Conservation (phyloP, 2,888 invertebrate genomes). For the Kryphioiulus occultus region DNA sequence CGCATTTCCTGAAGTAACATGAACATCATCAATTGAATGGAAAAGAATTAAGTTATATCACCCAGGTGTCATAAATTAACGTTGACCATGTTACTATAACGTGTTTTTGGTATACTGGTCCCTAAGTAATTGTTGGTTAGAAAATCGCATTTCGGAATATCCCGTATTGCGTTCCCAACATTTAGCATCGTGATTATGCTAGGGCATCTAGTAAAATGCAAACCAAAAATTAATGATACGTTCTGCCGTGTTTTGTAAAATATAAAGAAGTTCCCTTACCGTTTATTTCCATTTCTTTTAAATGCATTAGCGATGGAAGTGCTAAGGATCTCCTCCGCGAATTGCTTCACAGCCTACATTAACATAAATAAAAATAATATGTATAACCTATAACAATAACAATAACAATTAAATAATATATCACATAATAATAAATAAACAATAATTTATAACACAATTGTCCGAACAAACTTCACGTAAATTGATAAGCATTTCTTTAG, state of each 20-base stretch:
- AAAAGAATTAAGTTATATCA: constrained; percentile 28
- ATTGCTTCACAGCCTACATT: constrained; percentile 47
- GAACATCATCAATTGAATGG: not conserved
- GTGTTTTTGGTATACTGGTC: not conserved
- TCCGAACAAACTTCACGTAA: too few relatives aligned
- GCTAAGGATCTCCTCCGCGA: constrained; percentile 47
- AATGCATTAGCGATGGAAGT: constrained; percentile 7
- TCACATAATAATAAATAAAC: too few relatives aligned
- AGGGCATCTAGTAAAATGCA: constrained; percentile 41
- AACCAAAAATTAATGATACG: constrained; percentile 35
- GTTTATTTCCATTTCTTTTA: constrained; percentile 10
- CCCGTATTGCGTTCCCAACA: constrained; percentile 3
- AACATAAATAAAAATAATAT: not conserved
- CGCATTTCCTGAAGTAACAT: not conserved
- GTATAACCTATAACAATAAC: not conserved
- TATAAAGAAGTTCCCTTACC: not conserved
- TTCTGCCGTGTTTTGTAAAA: not conserved
- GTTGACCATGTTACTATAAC: not conserved
- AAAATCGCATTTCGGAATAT: constrained; percentile 39
- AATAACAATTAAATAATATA: too few relatives aligned
- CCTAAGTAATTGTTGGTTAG: constrained; percentile 43
- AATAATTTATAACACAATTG: too few relatives aligned
- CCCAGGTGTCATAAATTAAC: constrained; percentile 40
- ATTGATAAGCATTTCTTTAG: not conserved
- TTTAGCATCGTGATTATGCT: not conserved